These are phyloP conservation scores for Hypolimnas misippus DNA, from an alignment of 2,888 invertebrate species.

Conservation along the genomic window DNA sequence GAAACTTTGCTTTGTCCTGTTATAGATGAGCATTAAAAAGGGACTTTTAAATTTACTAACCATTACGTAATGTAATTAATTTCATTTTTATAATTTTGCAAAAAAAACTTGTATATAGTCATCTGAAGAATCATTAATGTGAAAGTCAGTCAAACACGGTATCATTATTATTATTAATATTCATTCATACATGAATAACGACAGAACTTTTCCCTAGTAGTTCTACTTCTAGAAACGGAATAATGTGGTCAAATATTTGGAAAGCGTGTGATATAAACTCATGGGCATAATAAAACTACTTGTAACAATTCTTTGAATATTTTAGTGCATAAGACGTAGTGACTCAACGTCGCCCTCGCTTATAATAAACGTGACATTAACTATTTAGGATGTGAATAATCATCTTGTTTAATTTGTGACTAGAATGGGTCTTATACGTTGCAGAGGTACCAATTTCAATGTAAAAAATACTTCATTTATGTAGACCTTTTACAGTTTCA, in stretches of 20 bases:
- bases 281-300: background rate
- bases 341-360: slow-evolving; percentile 20
- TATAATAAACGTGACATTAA: slow-evolving; percentile 26
- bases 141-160: no score
- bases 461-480: background rate
- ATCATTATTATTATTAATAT: no score
- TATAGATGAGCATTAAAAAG: no score
- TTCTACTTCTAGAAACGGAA: background rate
- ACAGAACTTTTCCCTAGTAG: no score
- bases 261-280: slow-evolving; percentile 1
- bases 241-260: background rate
- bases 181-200: no score
- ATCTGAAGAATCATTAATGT: no score
- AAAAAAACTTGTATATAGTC: no score
- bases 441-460: background rate
- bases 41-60: no score
- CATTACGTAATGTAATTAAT: no score
- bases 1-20: no score
- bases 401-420: slow-evolving; percentile 13
- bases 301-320: background rate
- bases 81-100: no score
- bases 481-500: background rate
- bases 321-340: slow-evolving; percentile 9
- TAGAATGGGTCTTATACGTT: background rate
- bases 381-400: slow-evolving; percentile 28